A percentile compares a stretch with the other conserved stretches of the same genome.
Evolutionary conservation across 2,797 vertebrate species (phyloP).

Genomic region (Nannoperca australis): DNA sequence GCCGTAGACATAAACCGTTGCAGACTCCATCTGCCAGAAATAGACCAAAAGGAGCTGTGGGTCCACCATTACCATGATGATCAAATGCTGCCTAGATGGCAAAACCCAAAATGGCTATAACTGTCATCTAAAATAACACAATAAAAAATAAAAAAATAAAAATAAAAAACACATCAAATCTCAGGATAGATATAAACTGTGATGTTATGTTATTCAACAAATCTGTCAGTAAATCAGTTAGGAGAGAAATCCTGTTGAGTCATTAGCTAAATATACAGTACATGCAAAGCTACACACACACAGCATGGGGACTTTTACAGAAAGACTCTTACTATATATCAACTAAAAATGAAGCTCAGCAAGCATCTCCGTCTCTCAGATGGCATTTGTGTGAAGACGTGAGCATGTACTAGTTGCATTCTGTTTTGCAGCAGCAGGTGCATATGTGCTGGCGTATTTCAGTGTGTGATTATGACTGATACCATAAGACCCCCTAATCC

Average conservation of each 20-base stretch:
- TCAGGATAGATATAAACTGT: background rate
- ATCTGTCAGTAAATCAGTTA: background rate
- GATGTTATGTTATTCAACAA: background rate
- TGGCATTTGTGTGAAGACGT: background rate
- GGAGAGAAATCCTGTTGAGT: background rate
- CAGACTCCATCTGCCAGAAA: slow-evolving; percentile 84
- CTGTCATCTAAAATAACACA: slow-evolving; percentile 10
- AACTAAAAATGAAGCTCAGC: background rate
- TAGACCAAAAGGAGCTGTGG: slow-evolving; percentile 66
- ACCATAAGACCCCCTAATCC: slow-evolving; percentile 52
- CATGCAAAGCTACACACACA: slow-evolving; percentile 11
- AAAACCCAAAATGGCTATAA: slow-evolving; percentile 15
- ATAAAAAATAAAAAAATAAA: background rate
- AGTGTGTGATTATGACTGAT: slow-evolving; percentile 36
- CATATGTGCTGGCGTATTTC: slow-evolving; percentile 16
- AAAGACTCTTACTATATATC: background rate
- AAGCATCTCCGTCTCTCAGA: background rate
- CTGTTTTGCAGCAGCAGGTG: slow-evolving; percentile 36
- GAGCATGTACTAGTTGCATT: background rate
- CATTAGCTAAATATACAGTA: background rate
- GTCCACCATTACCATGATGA: slow-evolving; percentile 54
- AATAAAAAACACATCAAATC: background rate
- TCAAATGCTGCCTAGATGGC: slow-evolving; percentile 50
- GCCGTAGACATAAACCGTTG: slow-evolving; percentile 78
- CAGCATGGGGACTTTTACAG: background rate